These are phyloP conservation scores for Polyploca ridens DNA, from an alignment of 2,888 invertebrate genomes.

Conservation along the genomic window DNA sequence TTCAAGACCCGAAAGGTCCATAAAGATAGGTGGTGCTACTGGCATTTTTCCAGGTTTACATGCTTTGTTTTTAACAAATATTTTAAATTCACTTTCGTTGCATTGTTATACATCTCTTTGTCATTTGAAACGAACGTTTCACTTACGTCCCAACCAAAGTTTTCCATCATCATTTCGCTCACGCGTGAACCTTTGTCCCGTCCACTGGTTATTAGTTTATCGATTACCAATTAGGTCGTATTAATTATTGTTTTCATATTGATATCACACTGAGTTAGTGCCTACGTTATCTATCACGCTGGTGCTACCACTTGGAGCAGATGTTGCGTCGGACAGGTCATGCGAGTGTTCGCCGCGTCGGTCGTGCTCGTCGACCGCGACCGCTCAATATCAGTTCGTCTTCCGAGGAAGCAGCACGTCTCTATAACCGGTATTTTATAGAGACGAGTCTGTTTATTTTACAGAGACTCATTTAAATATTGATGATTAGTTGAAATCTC, in stretches of 20 bases:
- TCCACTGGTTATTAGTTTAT: constrained; percentile 54
- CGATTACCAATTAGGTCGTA: constrained; percentile 68
- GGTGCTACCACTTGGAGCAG: constrained; percentile 36
- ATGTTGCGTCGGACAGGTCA: constrained; percentile 39
- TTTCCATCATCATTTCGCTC: constrained; percentile 43
- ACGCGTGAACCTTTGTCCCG: constrained; percentile 48
- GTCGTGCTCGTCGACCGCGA: constrained; percentile 13
- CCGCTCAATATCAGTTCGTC: background rate
- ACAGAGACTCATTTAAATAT: constrained; percentile 6
- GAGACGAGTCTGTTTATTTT: background rate
- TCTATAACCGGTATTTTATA: constrained; percentile 21
- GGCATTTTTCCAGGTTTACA: background rate
- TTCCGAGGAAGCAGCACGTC: constrained; percentile 9
- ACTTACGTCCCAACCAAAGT: constrained; percentile 15
- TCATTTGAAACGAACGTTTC: background rate
- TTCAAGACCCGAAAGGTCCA: background rate
- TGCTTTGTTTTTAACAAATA: background rate
- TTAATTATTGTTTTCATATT: constrained; percentile 62
- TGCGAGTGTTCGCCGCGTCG: constrained; percentile 31
- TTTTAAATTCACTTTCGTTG: background rate
- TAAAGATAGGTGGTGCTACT: background rate
- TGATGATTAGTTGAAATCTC: constrained; percentile 27
- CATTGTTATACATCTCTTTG: background rate
- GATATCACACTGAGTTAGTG: constrained; percentile 44
- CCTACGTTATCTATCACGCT: constrained; percentile 62